A percentile compares a stretch with the other conserved stretches of the same genome.
Conservation (phyloP, 2,888 invertebrate species). For the Andrena flavipes region DNA sequence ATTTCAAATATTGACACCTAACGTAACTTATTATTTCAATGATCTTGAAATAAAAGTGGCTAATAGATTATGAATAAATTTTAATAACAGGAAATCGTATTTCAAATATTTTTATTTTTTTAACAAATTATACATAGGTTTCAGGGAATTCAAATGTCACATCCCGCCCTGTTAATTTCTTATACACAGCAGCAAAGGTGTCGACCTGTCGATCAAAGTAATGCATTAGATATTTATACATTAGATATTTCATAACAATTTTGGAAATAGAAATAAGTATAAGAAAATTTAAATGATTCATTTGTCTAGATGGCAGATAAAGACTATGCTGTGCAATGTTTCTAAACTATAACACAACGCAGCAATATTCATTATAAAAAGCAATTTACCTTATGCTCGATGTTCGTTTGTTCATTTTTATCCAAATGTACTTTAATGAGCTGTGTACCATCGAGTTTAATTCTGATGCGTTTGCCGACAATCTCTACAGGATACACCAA, state of each 20-base stretch:
- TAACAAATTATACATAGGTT: slow-evolving; percentile 92
- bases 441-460: slow-evolving; percentile 98
- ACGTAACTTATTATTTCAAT: too few relatives aligned
- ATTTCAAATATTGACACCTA: too few relatives aligned
- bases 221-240: neutral
- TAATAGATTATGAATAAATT: too few relatives aligned
- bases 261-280: neutral
- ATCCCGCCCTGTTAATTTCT: slow-evolving; percentile 99
- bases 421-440: slow-evolving; percentile 99
- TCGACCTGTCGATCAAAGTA: slow-evolving; percentile 90
- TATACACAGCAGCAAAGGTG: slow-evolving; percentile 99
- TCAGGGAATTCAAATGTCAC: slow-evolving; percentile 99
- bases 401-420: slow-evolving; percentile 99
- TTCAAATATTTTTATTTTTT: slow-evolving; percentile 69
- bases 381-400: slow-evolving; percentile 96
- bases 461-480: slow-evolving; percentile 98
- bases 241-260: slow-evolving; percentile 21
- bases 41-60: too few relatives aligned
- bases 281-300: neutral
- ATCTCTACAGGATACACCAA: slow-evolving; percentile 99
- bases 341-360: neutral
- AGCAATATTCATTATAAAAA: neutral
- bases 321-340: neutral
- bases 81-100: neutral
- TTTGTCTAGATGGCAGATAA: neutral